phyloP scores from a whole-genome alignment of 2,888 invertebrate genomes.

The Agonopterix heracliana region DNA sequence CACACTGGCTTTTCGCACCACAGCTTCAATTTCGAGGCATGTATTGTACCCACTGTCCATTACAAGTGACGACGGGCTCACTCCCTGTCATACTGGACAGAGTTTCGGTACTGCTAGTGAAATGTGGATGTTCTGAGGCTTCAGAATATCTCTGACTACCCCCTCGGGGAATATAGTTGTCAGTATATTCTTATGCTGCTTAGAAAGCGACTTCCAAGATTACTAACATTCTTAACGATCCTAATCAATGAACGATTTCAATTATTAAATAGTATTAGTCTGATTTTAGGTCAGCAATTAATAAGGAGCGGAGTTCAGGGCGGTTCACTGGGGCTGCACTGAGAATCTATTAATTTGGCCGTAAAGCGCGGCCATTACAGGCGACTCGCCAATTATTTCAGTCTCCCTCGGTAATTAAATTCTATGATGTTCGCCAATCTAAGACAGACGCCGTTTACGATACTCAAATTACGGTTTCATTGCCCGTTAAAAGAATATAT shows the following conservation, averaged over 20 bases:
- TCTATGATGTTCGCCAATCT: conserved; percentile 68
- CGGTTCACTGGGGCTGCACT: conserved; percentile 46
- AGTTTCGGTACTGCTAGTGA: too few relatives aligned
- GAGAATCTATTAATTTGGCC: conserved; percentile 69
- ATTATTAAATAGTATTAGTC: conserved; percentile 35
- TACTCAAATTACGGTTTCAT: conserved; percentile 66
- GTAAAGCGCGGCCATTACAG: conserved; percentile 62
- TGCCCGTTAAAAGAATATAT: conserved; percentile 56
- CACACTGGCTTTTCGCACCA: too few relatives aligned
- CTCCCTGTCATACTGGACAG: too few relatives aligned
- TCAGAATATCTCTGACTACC: too few relatives aligned
- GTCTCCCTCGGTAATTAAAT: conserved; percentile 69
- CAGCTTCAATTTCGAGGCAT: too few relatives aligned
- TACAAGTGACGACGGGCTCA: too few relatives aligned
- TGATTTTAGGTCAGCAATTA: conserved; percentile 56
- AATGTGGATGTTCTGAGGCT: too few relatives aligned
- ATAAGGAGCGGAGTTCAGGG: conserved; percentile 48
- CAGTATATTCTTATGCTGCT: too few relatives aligned
- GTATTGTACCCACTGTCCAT: too few relatives aligned
- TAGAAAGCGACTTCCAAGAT: conserved; percentile 4
- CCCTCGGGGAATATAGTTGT: too few relatives aligned
- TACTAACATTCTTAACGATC: too few relatives aligned
- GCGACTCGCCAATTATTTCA: conserved; percentile 67
- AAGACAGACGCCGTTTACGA: conserved; percentile 68
- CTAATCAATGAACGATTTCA: conserved; percentile 10